phyloP scores from a whole-genome alignment of 2,888 invertebrate species.

The Myopa tessellatipennis region DNA sequence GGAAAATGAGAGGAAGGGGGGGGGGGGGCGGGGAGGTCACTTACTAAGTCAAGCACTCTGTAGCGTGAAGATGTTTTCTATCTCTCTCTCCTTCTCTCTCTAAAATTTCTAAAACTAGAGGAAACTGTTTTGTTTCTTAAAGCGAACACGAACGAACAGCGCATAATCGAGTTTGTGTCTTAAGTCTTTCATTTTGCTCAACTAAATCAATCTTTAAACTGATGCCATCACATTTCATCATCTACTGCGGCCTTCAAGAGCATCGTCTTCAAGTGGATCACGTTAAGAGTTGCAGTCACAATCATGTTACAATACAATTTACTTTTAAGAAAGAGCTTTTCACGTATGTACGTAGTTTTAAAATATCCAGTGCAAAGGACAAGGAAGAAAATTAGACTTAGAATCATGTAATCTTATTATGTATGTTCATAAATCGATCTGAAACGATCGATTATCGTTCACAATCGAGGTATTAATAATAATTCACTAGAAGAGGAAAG shows the following conservation, averaged over 20 bases:
- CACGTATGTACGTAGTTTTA: too few relatives aligned
- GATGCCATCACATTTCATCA: not conserved
- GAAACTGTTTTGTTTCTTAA: too few relatives aligned
- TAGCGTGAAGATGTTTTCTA: constrained; percentile 8
- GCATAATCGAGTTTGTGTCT: constrained; percentile 19
- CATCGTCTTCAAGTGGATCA: not conserved
- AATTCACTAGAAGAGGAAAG: too few relatives aligned
- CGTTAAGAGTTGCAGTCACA: too few relatives aligned
- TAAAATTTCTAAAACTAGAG: not conserved
- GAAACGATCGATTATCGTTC: too few relatives aligned
- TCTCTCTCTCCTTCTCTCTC: not conserved
- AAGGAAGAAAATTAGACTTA: too few relatives aligned
- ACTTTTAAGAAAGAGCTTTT: too few relatives aligned
- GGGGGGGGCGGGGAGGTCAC: not conserved
- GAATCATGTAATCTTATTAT: too few relatives aligned
- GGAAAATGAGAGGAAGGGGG: not conserved
- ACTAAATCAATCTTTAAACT: constrained; percentile 1
- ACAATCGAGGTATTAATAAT: too few relatives aligned
- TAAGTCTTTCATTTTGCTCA: constrained; percentile 14
- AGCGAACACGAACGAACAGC: not conserved
- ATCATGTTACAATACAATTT: too few relatives aligned
- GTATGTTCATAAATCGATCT: too few relatives aligned
- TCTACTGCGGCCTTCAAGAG: not conserved
- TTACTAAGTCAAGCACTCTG: not conserved
- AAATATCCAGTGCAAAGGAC: too few relatives aligned